A percentile compares a stretch with the other conserved stretches of the same genome.
These are phyloP conservation scores for Taurulus bubalis DNA, from an alignment of 2,113 vertebrate genomes.

Conservation along the genomic window DNA sequence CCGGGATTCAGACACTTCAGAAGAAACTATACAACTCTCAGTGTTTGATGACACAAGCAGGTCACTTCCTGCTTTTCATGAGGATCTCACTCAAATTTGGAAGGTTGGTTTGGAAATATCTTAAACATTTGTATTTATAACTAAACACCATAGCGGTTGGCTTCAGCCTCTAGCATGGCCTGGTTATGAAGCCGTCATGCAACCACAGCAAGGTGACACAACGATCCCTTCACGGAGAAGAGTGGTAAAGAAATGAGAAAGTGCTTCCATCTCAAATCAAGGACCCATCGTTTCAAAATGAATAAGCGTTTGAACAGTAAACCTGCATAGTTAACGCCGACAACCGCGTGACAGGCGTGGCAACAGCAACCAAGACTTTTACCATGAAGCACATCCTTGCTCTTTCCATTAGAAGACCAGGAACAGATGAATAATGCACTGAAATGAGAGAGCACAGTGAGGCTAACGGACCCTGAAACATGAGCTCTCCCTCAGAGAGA, in stretches of 20 bases:
- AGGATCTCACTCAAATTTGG: not conserved
- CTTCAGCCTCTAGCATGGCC: not conserved
- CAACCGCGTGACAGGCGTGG: not conserved
- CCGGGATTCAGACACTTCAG: too few species aligned
- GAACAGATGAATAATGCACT: constrained; percentile 68
- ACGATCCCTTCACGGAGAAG: too few species aligned
- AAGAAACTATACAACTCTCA: too few species aligned
- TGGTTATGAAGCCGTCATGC: not conserved
- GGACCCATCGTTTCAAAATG: not conserved
- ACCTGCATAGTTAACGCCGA: not conserved
- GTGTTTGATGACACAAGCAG: too few species aligned
- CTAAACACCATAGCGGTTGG: not conserved
- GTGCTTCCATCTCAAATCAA: not conserved
- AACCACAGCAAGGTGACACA: not conserved
- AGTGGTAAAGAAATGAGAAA: too few species aligned
- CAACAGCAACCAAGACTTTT: too few species aligned
- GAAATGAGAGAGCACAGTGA: constrained; percentile 48
- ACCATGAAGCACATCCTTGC: not conserved
- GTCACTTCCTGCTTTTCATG: too few species aligned
- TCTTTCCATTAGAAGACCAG: constrained; percentile 19
- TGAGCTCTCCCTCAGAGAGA: not conserved
- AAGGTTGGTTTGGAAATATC: too few species aligned
- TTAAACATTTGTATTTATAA: not conserved
- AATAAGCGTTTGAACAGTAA: not conserved
- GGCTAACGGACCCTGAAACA: constrained; percentile 18